Evolutionary conservation across 1,140 invertebrate genomes (phyloP), one percentile per base, ranked within the genome.

Genomic region (Theocolax elegans): DNA sequence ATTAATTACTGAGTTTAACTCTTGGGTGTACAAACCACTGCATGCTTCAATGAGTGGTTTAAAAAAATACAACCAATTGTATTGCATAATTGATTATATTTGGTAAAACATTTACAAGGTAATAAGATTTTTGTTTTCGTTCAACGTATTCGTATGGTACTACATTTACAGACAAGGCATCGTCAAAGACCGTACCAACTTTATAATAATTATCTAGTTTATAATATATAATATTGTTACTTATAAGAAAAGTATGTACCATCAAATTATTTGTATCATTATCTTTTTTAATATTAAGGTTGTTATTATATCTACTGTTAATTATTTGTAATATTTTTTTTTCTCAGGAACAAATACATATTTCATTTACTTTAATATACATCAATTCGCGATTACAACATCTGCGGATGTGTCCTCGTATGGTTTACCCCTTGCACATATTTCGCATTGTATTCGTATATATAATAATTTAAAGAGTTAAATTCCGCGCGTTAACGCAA

Each of bases 71-170:
- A 27, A 44, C 12, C 25, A 44, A 46, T 68, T 60, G 63, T 75
- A 82, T 85, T 83, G 81, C 82, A 85, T 85, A 83, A 79, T 84
- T 75, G 83, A 85, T 86, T 86, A 85, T 86, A 86, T 86, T 86
- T 85, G 83, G 83, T 84, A 85, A 85, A 84, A 85, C 84, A 85
- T 85, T 85, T 86, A 86, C 83, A 84, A 85, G 83, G 77, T 84
- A 84, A 81, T 85, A 83, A 85, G 80, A 81, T 79, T 83, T 81
- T 79, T 80, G 77, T 80, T 75, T 75, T 81, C 77, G 81, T 82
- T 84, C 77, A 83, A 83, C 78, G 72, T 79, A 72, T 80, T 75
- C 76, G 63, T 73, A 62, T 79, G 74, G 75, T 78, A 76, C 83
- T 85, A 85, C 83, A 85, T 85, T 82, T 85, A 85, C 83, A 83